These are phyloP conservation scores for Batillaria attramentaria DNA, from an alignment of 1,140 invertebrate species.

Conservation along the genomic window DNA sequence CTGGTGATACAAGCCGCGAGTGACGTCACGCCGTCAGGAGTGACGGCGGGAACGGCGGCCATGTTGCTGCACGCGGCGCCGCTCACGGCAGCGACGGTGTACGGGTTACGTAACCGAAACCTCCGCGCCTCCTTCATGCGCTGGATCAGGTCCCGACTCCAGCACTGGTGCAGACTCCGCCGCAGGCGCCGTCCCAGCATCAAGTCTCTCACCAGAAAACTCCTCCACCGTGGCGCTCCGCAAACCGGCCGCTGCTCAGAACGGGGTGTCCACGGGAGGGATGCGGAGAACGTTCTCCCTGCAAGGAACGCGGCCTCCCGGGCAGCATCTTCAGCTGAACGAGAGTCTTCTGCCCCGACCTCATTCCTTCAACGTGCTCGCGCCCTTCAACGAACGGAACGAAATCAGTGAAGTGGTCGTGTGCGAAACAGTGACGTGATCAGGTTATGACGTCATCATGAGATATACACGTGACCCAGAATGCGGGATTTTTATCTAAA, in stretches of 20 bases:
- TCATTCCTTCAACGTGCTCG: constrained; percentile 47
- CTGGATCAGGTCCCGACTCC: constrained; percentile 49
- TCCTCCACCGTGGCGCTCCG: constrained; percentile 35
- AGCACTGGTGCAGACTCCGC: constrained; percentile 50
- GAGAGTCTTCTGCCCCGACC: constrained; percentile 36
- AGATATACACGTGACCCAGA: neutral
- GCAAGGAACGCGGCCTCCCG: constrained; percentile 20
- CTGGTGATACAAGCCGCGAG: constrained; percentile 45
- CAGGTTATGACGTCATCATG: neutral
- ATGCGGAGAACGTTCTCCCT: constrained; percentile 49
- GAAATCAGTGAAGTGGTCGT: neutral
- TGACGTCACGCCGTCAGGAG: constrained; percentile 32
- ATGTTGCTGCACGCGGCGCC: constrained; percentile 59
- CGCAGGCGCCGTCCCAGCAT: constrained; percentile 53
- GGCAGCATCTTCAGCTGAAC: constrained; percentile 7
- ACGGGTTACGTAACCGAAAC: constrained; percentile 61
- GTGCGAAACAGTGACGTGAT: constrained; percentile 27
- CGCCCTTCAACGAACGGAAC: neutral
- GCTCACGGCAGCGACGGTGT: constrained; percentile 57
- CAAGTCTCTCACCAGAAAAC: constrained; percentile 43
- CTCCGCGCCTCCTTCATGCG: constrained; percentile 56
- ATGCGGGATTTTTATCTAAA: no score
- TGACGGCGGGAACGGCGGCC: constrained; percentile 50
- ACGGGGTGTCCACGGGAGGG: constrained; percentile 27
- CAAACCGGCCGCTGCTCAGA: constrained; percentile 25